Evolutionary conservation across 2,113 vertebrate genomes (phyloP).

Genomic region (Orientallactaga bullata): DNA sequence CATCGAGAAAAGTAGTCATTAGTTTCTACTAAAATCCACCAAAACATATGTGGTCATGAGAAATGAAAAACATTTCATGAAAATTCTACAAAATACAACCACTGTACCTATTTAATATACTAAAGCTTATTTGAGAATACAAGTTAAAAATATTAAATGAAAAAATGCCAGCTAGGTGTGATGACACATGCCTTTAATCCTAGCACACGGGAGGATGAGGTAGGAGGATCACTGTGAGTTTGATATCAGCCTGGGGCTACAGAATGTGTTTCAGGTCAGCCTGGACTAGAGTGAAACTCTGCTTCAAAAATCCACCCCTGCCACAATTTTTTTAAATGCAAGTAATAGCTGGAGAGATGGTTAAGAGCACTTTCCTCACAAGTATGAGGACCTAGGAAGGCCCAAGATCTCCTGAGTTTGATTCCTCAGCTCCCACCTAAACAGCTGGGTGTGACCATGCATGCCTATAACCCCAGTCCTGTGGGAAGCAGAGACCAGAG

Average conservation of each 20-base stretch:
- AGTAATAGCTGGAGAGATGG: background rate
- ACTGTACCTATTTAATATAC: background rate
- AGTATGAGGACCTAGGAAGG: background rate
- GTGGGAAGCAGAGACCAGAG: no score
- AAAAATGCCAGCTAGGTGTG: background rate
- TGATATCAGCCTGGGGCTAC: no score
- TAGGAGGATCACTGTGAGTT: no score
- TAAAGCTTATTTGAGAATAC: background rate
- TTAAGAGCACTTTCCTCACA: no score
- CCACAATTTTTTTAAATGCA: background rate
- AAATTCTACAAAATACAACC: conserved; percentile 36
- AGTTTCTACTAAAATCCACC: background rate
- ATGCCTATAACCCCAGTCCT: no score
- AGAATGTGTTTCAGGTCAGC: no score
- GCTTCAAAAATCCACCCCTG: no score
- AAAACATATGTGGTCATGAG: conserved; percentile 6
- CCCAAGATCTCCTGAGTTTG: no score
- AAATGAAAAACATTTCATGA: conserved; percentile 24
- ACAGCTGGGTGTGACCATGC: no score
- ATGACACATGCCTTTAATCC: background rate
- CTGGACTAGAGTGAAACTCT: no score
- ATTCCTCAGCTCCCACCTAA: no score
- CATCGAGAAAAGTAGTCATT: background rate
- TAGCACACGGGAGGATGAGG: no score
- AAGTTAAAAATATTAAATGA: conserved; percentile 20